A percentile compares a stretch with the other conserved stretches of the same genome.
Evolutionary conservation across 2,797 vertebrate genomes (phyloP).

Genomic region (Gouania willdenowi): DNA sequence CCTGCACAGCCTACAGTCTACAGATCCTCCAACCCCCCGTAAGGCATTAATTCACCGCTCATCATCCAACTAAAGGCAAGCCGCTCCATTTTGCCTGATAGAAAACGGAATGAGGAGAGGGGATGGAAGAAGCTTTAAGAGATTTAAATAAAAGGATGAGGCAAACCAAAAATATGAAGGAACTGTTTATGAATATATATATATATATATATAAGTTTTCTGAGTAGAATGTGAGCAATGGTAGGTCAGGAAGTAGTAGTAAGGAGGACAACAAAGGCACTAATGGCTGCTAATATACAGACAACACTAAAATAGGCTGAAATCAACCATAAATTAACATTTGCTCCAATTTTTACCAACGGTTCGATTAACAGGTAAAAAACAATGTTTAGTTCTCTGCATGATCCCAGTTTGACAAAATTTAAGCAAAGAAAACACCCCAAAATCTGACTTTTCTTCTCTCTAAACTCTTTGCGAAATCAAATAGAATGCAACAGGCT

Average conservation of each 20-base stretch:
- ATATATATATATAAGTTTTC: not conserved
- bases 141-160: constrained; percentile 5
- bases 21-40: constrained; percentile 29
- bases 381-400: constrained; percentile 7
- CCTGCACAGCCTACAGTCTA: constrained; percentile 41
- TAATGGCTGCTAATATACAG: constrained; percentile 43
- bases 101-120: constrained; percentile 32
- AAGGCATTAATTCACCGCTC: constrained; percentile 40
- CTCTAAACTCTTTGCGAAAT: constrained; percentile 26
- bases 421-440: not conserved
- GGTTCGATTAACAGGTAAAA: constrained; percentile 1
- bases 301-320: constrained; percentile 36
- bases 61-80: constrained; percentile 35
- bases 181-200: constrained; percentile 2
- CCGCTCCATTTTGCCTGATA: constrained; percentile 26
- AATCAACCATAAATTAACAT: constrained; percentile 47
- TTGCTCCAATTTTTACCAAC: constrained; percentile 10
- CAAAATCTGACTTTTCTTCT: not conserved
- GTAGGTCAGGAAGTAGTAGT: constrained; percentile 7
- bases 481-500: too few species aligned
- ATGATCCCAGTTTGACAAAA: constrained; percentile 13
- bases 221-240: too few species aligned
- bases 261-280: constrained; percentile 25
- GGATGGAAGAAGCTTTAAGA: constrained; percentile 6
- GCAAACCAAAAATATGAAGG: constrained; percentile 14